Evolutionary conservation across 2,888 invertebrate species (phyloP).

Genomic region (Galerucella pusilla): DNA sequence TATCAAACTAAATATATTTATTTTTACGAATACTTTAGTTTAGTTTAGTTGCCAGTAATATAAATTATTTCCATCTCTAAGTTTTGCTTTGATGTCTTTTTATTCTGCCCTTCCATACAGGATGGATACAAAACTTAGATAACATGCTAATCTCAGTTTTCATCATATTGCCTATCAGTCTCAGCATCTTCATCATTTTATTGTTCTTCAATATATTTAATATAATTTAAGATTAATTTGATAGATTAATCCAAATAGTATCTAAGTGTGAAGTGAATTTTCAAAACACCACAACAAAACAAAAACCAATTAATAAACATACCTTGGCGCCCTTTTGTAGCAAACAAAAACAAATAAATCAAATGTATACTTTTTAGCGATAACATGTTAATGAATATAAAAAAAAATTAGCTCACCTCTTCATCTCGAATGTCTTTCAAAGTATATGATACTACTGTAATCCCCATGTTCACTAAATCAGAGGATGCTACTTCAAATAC

Average conservation of each 20-base stretch:
- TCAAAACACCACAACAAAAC: conserved; percentile 40
- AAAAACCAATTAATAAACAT: conserved; percentile 63
- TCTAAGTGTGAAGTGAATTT: conserved; percentile 9
- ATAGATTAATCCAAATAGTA: background rate
- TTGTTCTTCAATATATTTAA: background rate
- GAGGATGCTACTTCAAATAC: conserved; percentile 96
- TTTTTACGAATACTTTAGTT: too few relatives aligned
- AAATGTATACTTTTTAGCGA: conserved; percentile 40
- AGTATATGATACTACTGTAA: conserved; percentile 94
- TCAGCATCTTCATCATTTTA: background rate
- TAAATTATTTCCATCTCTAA: too few relatives aligned
- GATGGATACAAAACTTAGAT: too few relatives aligned
- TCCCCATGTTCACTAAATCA: conserved; percentile 96
- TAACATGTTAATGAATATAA: conserved; percentile 3
- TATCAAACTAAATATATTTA: too few relatives aligned
- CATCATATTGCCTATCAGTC: too few relatives aligned
- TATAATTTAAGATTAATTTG: too few relatives aligned
- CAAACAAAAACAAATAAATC: conserved; percentile 59
- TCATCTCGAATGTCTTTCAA: conserved; percentile 94
- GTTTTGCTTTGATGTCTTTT: too few relatives aligned
- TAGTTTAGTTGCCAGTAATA: too few relatives aligned
- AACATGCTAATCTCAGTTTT: too few relatives aligned
- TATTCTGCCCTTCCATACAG: too few relatives aligned
- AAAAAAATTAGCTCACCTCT: conserved; percentile 73
- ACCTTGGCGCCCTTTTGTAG: conserved; percentile 73